Conservation (phyloP, 2,797 vertebrate species). For the Sebastiscus albofasciatus region DNA sequence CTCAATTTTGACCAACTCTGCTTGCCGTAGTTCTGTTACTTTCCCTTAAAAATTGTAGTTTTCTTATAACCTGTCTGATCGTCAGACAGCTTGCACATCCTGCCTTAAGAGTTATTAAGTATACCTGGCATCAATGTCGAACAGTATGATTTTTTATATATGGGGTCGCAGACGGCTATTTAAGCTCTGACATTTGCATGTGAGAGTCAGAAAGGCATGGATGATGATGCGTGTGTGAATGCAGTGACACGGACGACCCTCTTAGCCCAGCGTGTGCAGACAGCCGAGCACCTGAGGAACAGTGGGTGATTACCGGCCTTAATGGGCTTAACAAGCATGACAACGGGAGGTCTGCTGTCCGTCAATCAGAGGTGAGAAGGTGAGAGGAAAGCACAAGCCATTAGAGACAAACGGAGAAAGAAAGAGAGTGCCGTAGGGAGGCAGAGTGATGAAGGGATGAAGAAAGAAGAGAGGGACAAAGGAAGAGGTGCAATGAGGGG, state of each 20-base stretch:
- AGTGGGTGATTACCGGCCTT: conserved; percentile 63
- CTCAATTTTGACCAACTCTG: not conserved
- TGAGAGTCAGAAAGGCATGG: not conserved
- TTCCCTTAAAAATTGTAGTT: not conserved
- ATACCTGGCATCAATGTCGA: not conserved
- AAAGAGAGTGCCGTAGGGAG: not conserved
- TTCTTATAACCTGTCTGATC: not conserved
- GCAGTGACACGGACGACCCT: conserved; percentile 23
- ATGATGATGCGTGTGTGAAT: not conserved
- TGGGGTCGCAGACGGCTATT: not conserved
- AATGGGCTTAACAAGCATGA: conserved; percentile 77
- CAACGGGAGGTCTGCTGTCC: conserved; percentile 68
- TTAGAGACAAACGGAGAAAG: conserved; percentile 38
- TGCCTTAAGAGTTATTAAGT: not conserved
- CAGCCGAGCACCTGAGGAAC: conserved; percentile 61
- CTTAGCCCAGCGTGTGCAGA: conserved; percentile 18
- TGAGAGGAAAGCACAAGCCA: conserved; percentile 35
- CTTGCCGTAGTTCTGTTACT: not conserved
- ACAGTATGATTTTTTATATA: not conserved
- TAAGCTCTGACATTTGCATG: not conserved
- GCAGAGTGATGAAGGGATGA: not conserved
- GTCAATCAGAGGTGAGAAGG: conserved; percentile 65
- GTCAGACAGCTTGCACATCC: not conserved
- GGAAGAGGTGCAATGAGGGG: conserved; percentile 8
- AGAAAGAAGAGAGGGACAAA: not conserved